Base-by-base conservation (phyloP, 2,113 vertebrate species). In the Neomonachus schauinslandi region DNA sequence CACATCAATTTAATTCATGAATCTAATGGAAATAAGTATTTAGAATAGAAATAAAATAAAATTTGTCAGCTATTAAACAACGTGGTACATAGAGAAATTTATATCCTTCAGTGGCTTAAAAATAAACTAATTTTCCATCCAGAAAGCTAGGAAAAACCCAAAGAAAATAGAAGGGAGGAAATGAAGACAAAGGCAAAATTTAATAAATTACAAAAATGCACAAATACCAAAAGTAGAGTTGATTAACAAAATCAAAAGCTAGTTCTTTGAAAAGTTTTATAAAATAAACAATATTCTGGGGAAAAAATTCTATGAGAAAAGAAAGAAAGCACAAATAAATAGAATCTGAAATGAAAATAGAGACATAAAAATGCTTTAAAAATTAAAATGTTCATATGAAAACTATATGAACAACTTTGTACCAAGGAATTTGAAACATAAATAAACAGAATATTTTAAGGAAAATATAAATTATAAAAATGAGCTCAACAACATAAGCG, bases 41-140 rank as follows among this genome's bases (percentile, higher is more conserved):
- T 87, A 88, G 28, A 95, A 95, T 33, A 88, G n/a, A 55, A 83
- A 87, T 61, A 83, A 92, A 95, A 87, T 69, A 82, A 91, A 91
- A 87, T 19, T 69, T 80, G 2, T 59, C 69, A 69, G 11, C 1
- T 77, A 49, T 51, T 91, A 87, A 77, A n/a, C 31, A 97, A 82
- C n/a, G 11, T 79, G 31, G 15, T 71, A 39, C 22, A 85, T 26
- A 31, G 26, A 94, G 6, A 83, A 42, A 83, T 84, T 83, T 89
- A 83, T 83, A 28, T 36, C 21, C 18, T 79, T 83, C 33, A 51
- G 16, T 63, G 28, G 19, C 33, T 95, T 83, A 82, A 95, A 95
- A 90, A 87, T 79, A 88, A 87, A 69, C 51, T 61, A 36, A n/a
- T 87, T 19, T 93, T 71, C 28, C 31, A 87, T 49, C 8, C 26